phyloP scores from a whole-genome alignment of 2,888 invertebrate species.

The Cybosia mesomella region DNA sequence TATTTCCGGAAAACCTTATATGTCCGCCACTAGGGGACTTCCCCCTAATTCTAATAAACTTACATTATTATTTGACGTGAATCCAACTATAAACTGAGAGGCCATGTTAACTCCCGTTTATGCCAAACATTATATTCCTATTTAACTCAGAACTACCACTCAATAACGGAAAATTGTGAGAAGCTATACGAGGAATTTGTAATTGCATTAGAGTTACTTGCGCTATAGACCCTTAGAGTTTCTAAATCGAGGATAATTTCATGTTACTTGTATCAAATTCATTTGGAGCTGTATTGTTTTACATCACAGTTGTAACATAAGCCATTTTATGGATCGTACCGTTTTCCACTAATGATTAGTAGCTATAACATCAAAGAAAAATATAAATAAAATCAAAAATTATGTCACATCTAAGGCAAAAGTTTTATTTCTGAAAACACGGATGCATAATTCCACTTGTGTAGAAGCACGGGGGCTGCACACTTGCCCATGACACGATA shows the following conservation, averaged over 20 bases:
- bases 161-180: constrained; percentile 53
- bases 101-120: constrained; percentile 57
- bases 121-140: constrained; percentile 54
- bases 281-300: background rate
- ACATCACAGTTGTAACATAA: background rate
- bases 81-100: constrained; percentile 50
- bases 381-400: too few relatives aligned
- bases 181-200: constrained; percentile 51
- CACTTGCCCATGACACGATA: constrained; percentile 73
- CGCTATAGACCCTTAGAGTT: constrained; percentile 30
- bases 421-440: background rate
- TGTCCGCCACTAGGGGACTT: too few relatives aligned
- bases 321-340: background rate
- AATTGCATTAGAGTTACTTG: constrained; percentile 52
- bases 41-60: constrained; percentile 61
- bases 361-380: background rate
- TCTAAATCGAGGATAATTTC: constrained; percentile 30
- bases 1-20: too few relatives aligned
- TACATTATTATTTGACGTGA: constrained; percentile 58
- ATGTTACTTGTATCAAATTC: constrained; percentile 13
- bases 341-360: background rate
- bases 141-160: constrained; percentile 51
- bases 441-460: constrained; percentile 29
- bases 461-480: constrained; percentile 53
- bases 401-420: too few relatives aligned